These are phyloP conservation scores for Scolopax rusticola DNA, from an alignment of 2,797 vertebrate species.

Conservation along the genomic window DNA sequence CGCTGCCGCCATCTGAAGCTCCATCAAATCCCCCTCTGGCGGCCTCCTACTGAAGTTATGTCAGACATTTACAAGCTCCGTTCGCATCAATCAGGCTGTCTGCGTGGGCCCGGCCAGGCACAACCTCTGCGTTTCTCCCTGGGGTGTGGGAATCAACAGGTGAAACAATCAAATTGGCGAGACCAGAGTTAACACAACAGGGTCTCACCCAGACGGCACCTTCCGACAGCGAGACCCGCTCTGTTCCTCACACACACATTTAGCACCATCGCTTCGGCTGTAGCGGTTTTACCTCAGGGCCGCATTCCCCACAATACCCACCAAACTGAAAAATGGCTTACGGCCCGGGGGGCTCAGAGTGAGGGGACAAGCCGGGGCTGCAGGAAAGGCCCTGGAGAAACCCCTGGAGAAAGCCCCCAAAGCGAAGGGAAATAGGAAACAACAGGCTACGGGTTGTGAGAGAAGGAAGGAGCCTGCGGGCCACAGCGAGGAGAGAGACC, in stretches of 20 bases:
- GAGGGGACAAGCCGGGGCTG: no score
- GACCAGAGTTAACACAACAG: rapidly evolving
- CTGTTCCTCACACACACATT: rapidly evolving
- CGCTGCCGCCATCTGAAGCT: background rate
- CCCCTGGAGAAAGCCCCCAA: rapidly evolving
- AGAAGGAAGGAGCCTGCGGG: background rate
- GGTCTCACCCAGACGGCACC: background rate
- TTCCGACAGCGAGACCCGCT: rapidly evolving
- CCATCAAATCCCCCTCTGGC: background rate
- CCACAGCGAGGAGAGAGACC: rapidly evolving
- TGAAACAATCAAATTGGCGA: rapidly evolving
- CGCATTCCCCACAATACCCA: rapidly evolving
- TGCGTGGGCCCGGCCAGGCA: background rate
- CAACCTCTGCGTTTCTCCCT: background rate
- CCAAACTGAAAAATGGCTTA: background rate
- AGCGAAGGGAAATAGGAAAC: no score
- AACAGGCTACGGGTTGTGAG: rapidly evolving
- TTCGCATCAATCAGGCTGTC: background rate
- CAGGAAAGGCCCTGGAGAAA: background rate
- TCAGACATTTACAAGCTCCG: rapidly evolving
- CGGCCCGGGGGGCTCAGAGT: background rate
- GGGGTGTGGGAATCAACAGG: background rate
- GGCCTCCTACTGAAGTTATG: background rate
- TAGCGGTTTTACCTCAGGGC: rapidly evolving
- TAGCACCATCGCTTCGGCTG: rapidly evolving